Conservation (phyloP, 2,113 vertebrate species). For the Piliocolobus tephrosceles region DNA sequence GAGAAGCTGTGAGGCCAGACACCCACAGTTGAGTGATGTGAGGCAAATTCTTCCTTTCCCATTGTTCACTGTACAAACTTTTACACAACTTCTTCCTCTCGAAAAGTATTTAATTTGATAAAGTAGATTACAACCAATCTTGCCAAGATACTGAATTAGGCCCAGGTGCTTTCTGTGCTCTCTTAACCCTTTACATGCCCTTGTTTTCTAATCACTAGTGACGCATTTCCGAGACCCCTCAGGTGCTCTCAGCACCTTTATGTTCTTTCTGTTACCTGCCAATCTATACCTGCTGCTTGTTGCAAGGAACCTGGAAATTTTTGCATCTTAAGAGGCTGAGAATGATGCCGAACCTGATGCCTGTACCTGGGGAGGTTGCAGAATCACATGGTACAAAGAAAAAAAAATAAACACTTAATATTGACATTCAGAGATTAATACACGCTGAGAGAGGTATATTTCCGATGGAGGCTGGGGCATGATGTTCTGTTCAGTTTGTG, state of each 20-base stretch:
- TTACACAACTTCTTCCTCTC: background rate
- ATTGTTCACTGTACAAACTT: background rate
- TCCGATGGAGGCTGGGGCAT: background rate
- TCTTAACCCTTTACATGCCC: background rate
- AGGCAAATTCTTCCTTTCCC: background rate
- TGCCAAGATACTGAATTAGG: slow-evolving; percentile 31
- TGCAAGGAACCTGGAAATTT: background rate
- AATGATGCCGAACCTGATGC: background rate
- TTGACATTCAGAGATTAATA: background rate
- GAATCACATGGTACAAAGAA: background rate
- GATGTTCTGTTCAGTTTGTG: background rate
- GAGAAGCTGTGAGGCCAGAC: slow-evolving; percentile 34
- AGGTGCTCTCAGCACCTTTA: background rate
- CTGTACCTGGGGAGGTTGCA: background rate
- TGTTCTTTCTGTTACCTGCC: background rate
- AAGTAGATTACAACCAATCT: background rate
- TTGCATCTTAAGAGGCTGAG: background rate
- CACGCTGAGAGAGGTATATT: background rate
- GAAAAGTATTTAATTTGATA: slow-evolving; percentile 40
- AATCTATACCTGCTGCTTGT: background rate
- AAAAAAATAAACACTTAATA: background rate
- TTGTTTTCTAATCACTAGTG: background rate
- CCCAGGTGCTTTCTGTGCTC: background rate
- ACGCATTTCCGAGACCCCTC: background rate
- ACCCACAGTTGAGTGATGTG: background rate